Base-by-base conservation (phyloP, 1,140 invertebrate species). In the Lamellibrachia luymesi region DNA sequence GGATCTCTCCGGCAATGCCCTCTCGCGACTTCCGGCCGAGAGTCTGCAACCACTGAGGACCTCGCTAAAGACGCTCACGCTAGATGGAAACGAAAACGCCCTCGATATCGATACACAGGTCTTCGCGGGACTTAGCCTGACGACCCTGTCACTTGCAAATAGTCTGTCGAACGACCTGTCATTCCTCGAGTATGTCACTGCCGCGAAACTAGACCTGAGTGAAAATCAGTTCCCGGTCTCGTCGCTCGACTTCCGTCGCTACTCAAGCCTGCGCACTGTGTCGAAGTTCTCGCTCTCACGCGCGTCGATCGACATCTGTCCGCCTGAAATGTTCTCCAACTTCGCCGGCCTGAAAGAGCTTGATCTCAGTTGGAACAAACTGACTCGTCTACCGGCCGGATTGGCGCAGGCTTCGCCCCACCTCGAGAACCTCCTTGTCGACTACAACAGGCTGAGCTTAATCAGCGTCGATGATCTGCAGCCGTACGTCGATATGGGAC, bases 11-110 rank as follows among this genome's bases (percentile, higher is more conserved):
- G 50, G 89, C n/a, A 93, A 93, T 56, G 38, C 38, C 89, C 38
- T 93, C 27, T 50, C 49, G 49, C 56, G 49, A 10, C 27, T 93
- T 17, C 51, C 92, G 6, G n/a, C 38, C 8, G 92, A 4, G 25
- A 10, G 25, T n/a, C 38, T 93, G 6, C 27, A 50, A 17, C 92
- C 56, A 50, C 13, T 93, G 52, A 38, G 56, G 89, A 90, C 27
- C 7, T 90, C 27, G 8, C 92, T 93, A 10, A 93, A 93, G 89
- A 93, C 10, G 38, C 38, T 93, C 56, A 80, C 56, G 38, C 38
- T 93, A 10, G 8, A 52, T 8, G 1, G 27, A 52, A 93, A 93
- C 38, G 49, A 80, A 50, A 7, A 38, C 10, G 17, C 56, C 2
- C 56, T 93, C 52, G 5, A 10, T 2, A 25, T 93, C 38, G 7